Evolutionary conservation across 2,888 invertebrate species (phyloP).

Genomic region (Himalopsyche kuldschensis): DNA sequence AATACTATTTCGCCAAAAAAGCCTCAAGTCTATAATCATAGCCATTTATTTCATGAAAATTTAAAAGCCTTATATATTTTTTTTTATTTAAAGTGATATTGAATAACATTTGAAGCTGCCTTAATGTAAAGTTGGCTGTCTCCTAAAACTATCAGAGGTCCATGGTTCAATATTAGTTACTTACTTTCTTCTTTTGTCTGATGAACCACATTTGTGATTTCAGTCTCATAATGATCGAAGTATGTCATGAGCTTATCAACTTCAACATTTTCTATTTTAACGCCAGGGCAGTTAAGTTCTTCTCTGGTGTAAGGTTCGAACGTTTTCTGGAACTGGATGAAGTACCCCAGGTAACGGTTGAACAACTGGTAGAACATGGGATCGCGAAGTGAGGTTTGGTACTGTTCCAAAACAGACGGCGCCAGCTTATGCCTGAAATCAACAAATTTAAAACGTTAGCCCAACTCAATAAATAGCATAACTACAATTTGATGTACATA

Average conservation of each 20-base stretch:
- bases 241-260: slow-evolving; percentile 69
- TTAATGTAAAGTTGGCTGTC: too few relatives aligned
- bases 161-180: background rate
- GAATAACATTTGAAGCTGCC: too few relatives aligned
- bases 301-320: slow-evolving; percentile 64
- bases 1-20: too few relatives aligned
- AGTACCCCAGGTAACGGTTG: slow-evolving; percentile 57
- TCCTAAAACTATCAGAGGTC: too few relatives aligned
- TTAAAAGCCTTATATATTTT: too few relatives aligned
- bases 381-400: slow-evolving; percentile 67
- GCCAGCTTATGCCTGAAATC: slow-evolving; percentile 49
- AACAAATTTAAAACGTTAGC: background rate
- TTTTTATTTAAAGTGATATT: too few relatives aligned
- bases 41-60: too few relatives aligned
- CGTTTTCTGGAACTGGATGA: slow-evolving; percentile 61
- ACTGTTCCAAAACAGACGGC: slow-evolving; percentile 67
- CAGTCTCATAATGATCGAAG: slow-evolving; percentile 67
- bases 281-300: slow-evolving; percentile 63
- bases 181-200: slow-evolving; percentile 52
- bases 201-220: slow-evolving; percentile 61
- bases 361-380: slow-evolving; percentile 70
- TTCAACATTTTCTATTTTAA: slow-evolving; percentile 64
- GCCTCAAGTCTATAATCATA: too few relatives aligned
- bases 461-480: too few relatives aligned
- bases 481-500: background rate